A percentile compares a stretch with the other conserved stretches of the same genome.
Evolutionary conservation across 2,797 vertebrate genomes (phyloP).

Genomic region (Buceros bicornis): DNA sequence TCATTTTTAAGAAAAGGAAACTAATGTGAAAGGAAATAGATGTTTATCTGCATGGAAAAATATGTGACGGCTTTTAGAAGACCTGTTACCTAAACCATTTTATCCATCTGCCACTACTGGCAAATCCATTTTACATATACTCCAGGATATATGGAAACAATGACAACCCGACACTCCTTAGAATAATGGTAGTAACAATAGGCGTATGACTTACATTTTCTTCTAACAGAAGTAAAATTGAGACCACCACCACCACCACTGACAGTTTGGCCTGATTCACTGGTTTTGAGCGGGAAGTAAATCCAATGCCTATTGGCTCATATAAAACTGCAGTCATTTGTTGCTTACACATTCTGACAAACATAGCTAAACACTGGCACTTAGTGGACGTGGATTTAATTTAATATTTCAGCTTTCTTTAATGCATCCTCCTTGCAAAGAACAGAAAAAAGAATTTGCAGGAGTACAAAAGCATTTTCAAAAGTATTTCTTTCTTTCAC

Average conservation of each 20-base stretch:
- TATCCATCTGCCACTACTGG: not conserved
- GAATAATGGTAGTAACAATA: not conserved
- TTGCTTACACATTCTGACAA: not conserved
- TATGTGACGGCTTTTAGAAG: not conserved
- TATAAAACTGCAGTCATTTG: not conserved
- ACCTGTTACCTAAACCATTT: not conserved
- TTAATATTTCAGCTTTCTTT: not conserved
- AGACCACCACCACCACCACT: not conserved
- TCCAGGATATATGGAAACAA: not conserved
- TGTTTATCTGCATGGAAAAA: not conserved
- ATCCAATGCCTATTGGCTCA: not conserved
- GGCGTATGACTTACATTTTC: not conserved
- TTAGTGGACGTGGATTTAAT: not conserved
- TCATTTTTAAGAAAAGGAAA: constrained; percentile 11
- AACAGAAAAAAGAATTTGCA: not conserved
- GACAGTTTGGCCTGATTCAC: not conserved
- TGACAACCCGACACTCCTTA: not conserved
- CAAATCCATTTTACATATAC: not conserved
- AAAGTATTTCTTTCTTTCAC: not conserved
- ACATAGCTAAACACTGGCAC: constrained; percentile 14
- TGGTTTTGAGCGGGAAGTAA: not conserved
- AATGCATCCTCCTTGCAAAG: not conserved
- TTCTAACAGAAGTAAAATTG: not conserved
- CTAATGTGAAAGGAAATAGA: not conserved
- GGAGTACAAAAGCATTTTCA: not conserved